These are phyloP conservation scores for Sinocyclocheilus rhinocerous DNA, from an alignment of 2,113 vertebrate genomes.

Conservation along the genomic window DNA sequence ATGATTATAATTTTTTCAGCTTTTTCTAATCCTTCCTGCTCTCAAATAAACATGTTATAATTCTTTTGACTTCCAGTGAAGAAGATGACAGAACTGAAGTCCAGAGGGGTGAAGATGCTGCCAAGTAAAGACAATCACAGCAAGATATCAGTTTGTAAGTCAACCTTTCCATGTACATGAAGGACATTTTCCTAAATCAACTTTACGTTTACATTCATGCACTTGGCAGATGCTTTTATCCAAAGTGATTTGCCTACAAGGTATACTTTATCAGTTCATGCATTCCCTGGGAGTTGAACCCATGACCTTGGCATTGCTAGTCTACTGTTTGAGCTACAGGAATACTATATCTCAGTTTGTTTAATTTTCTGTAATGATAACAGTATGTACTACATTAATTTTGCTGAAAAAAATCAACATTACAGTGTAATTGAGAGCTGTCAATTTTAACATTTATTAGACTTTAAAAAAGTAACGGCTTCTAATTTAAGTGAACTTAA, in stretches of 20 bases:
- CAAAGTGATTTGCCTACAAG: not conserved
- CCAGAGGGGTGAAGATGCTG: constrained; percentile 95
- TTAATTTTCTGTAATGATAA: too few species aligned
- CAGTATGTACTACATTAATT: too few species aligned
- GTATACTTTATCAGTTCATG: not conserved
- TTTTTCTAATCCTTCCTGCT: not conserved
- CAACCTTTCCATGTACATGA: constrained; percentile 5
- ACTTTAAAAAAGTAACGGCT: too few species aligned
- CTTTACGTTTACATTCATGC: not conserved
- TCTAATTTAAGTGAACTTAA: too few species aligned
- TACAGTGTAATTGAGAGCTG: too few species aligned
- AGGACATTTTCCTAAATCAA: not conserved
- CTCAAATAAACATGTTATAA: constrained; percentile 31
- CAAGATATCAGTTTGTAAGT: constrained; percentile 99
- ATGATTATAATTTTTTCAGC: not conserved
- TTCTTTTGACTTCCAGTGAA: constrained; percentile 82
- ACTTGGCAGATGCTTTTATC: constrained; percentile 7
- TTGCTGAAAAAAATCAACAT: too few species aligned
- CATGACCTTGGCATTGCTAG: too few species aligned
- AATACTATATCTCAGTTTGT: too few species aligned
- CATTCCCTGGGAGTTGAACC: not conserved
- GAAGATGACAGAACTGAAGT: constrained; percentile 97
- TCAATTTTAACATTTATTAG: too few species aligned
- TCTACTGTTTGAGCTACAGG: too few species aligned
- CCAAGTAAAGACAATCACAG: constrained; percentile 97